Base-by-base conservation (phyloP, 2,113 vertebrate species). In the Platycercus adscitus region DNA sequence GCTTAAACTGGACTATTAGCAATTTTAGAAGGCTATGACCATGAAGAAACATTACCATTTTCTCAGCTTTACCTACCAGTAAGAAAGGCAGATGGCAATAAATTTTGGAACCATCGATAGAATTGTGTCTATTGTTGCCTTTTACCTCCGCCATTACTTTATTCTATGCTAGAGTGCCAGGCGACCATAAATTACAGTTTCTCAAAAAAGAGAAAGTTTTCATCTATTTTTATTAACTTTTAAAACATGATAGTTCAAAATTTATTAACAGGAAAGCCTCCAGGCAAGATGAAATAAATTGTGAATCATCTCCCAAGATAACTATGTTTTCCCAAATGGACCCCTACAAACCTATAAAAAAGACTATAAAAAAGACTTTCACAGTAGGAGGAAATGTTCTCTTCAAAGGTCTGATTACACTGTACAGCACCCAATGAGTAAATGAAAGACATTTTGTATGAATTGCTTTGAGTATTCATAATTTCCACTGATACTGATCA, bases 231-330 rank as follows among this genome's bases (percentile, higher is more conserved):
- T 90, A 87, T 77, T 92, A 86, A 84, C 33, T 72, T 70, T 58
- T 66, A 50, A 66, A 76, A 47, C 25, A 9, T 75, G 17, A 18
- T 84, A n/a, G 24, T 46, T 7, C 0, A 84, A 78, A 70, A 82
- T 17, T 75, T 92, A 81, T 78, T 64, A 87, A 81, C 33, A 71
- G 3, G 20, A 80, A 96, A 93, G 7, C 16, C 69, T 89, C 21
- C 37, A 88, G 65, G 41, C 33, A 96, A 83, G 24, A 21, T 77
- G 73, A 91, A 92, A 91, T 56, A 89, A 79, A 89, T 90, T 65
- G 71, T 77, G 63, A 93, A 82, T 88, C 43, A 69, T 85, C 73
- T 94, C 83, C 70, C 81, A 86, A 60, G 78, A 89, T 65, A 90
- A 71, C 72, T 61, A 11, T 16, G 17, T 89, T 96, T 92, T 90